A percentile compares a stretch with the other conserved stretches of the same genome.
Evolutionary conservation across 2,888 invertebrate species (phyloP).

Genomic region (Eristalis tenax): DNA sequence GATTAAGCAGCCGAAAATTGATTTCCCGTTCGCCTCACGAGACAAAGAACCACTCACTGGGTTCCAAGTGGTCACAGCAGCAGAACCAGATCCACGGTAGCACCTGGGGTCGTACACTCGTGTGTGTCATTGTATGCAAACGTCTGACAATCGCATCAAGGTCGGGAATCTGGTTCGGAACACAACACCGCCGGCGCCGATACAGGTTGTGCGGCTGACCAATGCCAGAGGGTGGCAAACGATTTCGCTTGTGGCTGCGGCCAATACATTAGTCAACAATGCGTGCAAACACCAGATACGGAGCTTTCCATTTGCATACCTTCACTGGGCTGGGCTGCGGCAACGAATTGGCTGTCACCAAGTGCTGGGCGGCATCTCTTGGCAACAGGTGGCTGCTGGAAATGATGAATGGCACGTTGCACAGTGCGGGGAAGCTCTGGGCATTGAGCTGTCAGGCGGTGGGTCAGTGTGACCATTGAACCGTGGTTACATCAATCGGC

Average conservation of each 20-base stretch:
- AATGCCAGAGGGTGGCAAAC: neutral
- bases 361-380: neutral
- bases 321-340: neutral
- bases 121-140: neutral
- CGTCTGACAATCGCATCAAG: neutral
- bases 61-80: neutral
- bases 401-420: neutral
- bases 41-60: neutral
- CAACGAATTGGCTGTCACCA: neutral
- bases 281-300: neutral
- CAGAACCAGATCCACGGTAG: neutral
- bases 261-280: neutral
- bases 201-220: neutral
- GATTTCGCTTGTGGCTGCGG: neutral
- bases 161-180: neutral
- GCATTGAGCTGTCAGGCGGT: neutral
- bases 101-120: neutral
- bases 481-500: neutral
- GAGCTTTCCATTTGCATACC: neutral
- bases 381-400: neutral
- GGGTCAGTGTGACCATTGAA: neutral
- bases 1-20: neutral
- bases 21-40: neutral
- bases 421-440: neutral
- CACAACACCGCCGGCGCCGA: neutral